Base-by-base conservation (phyloP, 2,113 vertebrate genomes). In the Bagarius yarrelli region DNA sequence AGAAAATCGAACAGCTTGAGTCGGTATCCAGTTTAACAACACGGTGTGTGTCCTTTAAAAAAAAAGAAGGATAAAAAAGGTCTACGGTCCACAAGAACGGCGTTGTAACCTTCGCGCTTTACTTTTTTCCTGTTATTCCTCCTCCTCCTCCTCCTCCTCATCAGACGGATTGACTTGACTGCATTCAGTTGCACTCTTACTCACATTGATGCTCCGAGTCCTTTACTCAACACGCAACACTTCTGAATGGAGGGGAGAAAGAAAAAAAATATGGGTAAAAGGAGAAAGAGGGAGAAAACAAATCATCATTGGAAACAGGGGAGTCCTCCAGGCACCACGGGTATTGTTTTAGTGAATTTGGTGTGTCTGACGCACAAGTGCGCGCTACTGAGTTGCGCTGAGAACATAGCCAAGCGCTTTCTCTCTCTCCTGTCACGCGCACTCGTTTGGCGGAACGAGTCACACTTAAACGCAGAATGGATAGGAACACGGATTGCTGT, bases 1-100 rank as follows among this genome's bases (percentile, higher is more conserved):
- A 76, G 71, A 86, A 75, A 87, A 85, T 40, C 75, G 87, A 89
- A 61, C 71, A 78, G 83, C 87, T 72, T 86, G 83, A 84, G 85
- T 69, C 66, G 63, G 86, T 89, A 92, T 93, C 93, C 92, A 87
- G 89, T 73, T 91, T 91, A 69, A 87, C 90, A 87, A 91, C 91
- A 88, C 88, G 87, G 89, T 92, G 91, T 90, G 86, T 87, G 87
- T 66, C 88, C 89, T 90, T 83, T 32, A 72, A 9, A 50, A 23
- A 19, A 36, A 69, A 40, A 16, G 3, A 15, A 40, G n/a, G 3
- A 34, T 23, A 40, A 25, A 25, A 9, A 86, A 89, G 87, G 84
- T 85, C 83, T 44, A 83, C 55, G 87, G 85, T 93, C 92, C 92
- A 86, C 83, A 52, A 81, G 81, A 73, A 83, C 52, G 63, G 74